Base-by-base conservation (phyloP, 2,113 vertebrate species). In the Lycaon pictus region DNA sequence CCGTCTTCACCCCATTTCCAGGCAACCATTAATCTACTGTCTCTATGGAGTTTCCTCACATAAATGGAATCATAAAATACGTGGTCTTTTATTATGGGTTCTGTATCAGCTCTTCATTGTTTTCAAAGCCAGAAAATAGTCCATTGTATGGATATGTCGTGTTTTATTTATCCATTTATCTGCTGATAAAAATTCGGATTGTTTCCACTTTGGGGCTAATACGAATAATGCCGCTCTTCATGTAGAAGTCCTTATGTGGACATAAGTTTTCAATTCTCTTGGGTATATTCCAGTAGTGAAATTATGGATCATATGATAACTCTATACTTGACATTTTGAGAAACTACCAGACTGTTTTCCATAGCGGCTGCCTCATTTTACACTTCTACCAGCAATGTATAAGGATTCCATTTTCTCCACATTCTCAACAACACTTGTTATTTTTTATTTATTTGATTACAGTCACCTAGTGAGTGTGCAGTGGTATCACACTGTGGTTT, bases 391-490 rank as follows among this genome's bases (percentile, higher is more conserved):
- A 88, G 48, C 62, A 55, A 55, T n/a, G 27, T 51, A 76, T 80
- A 35, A 80, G 35, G 32, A 37, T 72, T 85, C 77, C 76, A 43
- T 87, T 62, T 91, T 87, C 53, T 95, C 76, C n/a, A 76, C 55
- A 82, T 88, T 94, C 67, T 71, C 15, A 19, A 9, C 35, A 88
- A 82, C 27, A 77, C 23, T 58, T 82, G 29, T 43, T 65, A 58
- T 87, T 77, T 96, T 92, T n/a, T 48, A 11, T 96, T 94, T 85
- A 25, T 83, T 85, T 89, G 71, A 79, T 62, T 79, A 55, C 69
- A 69, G 60, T 32, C 15, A 93, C 72, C n/a, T 80, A 85, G 10
- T 85, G 25, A 22, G 35, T 72, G 6, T 48, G 51, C 19, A 90
- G 56, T 48, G 12, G 7, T 65, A 80, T 80, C 48, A 65, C 23